Base-by-base conservation (phyloP, 2,888 invertebrate species). In the Caenorhabditis panamensis region DNA sequence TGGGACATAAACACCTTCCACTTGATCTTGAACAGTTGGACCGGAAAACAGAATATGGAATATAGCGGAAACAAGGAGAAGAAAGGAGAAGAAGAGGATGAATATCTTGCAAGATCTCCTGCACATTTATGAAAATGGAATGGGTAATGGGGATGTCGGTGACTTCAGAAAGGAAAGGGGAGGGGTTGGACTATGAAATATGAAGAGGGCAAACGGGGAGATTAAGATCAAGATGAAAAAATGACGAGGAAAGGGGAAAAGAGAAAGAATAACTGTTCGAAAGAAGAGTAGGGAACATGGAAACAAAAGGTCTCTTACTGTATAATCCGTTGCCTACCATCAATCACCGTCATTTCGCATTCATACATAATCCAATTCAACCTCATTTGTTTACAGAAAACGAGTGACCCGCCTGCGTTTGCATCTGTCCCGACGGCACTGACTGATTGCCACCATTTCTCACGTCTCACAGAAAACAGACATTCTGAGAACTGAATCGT, bases 401-500 rank as follows among this genome's bases (percentile, higher is more conserved):
- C 41, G 6, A 41, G n/a, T n/a, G n/a, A n/a, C n/a, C 9, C 47
- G 47, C 18, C 18, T 47, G 18, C 8, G 18, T 5, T 47, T 20
- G 18, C 47, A 47, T 47, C 47, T 47, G 47, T 18, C 47, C 18
- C 4, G 31, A 6, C 31, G 31, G 31, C 41, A 13, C 8, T 47
- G 47, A 47, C 47, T 20, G 47, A 47, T 47, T n/a, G 18, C 47
- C 47, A 47, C 18, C 47, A 47, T 47, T 47, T 47, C 47, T 47
- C 47, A 47, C 47, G 2, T 11, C 2, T 11, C 2, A 41, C 11
- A 13, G 41, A 13, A 13, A 41, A 13, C 9, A 31, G 31, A 31
- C 31, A 31, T 31, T 31, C n/a, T n/a, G n/a, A n/a, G n/a, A n/a
- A n/a, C n/a, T n/a, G n/a, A n/a, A n/a, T n/a, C n/a, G n/a, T n/a